Evolutionary conservation across 2,113 vertebrate genomes (phyloP).

Genomic region (Austrofundulus limnaeus): DNA sequence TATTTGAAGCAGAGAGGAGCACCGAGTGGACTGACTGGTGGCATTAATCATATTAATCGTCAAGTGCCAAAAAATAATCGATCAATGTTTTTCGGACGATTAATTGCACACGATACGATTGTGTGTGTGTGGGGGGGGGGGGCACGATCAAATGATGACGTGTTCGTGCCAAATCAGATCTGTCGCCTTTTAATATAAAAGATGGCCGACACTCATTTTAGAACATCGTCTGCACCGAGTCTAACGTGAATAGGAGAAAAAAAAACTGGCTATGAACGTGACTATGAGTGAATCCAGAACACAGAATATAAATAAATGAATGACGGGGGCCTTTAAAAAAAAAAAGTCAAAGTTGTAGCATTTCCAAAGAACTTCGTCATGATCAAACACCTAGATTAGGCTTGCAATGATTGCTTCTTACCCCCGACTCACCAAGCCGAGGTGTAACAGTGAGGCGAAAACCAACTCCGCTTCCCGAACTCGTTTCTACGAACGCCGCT

Average conservation of each 20-base stretch:
- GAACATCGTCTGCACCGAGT: constrained; percentile 15
- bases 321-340: not conserved
- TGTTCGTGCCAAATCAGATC: constrained; percentile 19
- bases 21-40: too few species aligned
- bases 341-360: not conserved
- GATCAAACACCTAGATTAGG: constrained; percentile 75
- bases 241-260: not conserved
- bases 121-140: too few species aligned
- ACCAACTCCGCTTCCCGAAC: too few species aligned
- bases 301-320: not conserved
- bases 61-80: too few species aligned
- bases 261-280: not conserved
- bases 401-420: constrained; percentile 85
- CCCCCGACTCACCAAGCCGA: not conserved
- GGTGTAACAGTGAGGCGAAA: constrained; percentile 11
- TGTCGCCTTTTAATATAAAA: constrained; percentile 71
- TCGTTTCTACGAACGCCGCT: too few species aligned
- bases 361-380: constrained; percentile 21
- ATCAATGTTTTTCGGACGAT: too few species aligned
- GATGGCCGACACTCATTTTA: constrained; percentile 13
- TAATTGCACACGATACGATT: too few species aligned
- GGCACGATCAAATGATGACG: not conserved
- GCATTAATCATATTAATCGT: too few species aligned
- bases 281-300: constrained; percentile 4
- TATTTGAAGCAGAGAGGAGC: too few species aligned